Evolutionary conservation across 1,140 invertebrate species (phyloP), one percentile per base, ranked within the genome.

Genomic region (Trachelipus rathkii): DNA sequence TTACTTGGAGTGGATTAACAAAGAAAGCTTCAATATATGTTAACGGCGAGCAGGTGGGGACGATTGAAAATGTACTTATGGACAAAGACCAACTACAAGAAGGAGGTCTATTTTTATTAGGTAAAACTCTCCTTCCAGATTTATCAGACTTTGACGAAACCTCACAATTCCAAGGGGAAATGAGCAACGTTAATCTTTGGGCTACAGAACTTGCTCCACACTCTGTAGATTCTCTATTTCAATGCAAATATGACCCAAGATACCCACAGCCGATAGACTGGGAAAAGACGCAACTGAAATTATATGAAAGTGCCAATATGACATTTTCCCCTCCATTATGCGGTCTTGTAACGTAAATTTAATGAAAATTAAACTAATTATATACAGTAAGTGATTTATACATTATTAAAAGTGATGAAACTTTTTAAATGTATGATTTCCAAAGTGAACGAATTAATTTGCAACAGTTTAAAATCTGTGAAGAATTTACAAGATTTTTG

Each of bases 141-240:
- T 73, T 81, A 24, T 78, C 80, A 13, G 77, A 45, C 78, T 81
- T 71, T 33, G 80, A 81, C 66, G 71, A 73, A 10, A 79, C 80
- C n/a, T 81, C 80, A 60, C 77, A 79, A 45, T 75, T 81, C 44
- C 44, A 69, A 11, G 80, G 80, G n/a, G 80, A 81, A 45, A 77
- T 81, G n/a, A 79, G 75, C 13, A 74, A 79, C 23, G 71, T 81
- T 4, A 78, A 77, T 44, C 66, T 81, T 15, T 81, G 80, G n/a
- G 45, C 60, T 24, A 19, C 46, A 8, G 53, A 24, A n/a, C 73
- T 81, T 10, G 44, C 66, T 13, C 68, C n/a, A n/a, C 45, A 66
- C 11, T 66, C 66, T 21, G 66, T 81, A 9, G 45, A 46, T 7
- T 71, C 44, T 43, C 15, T 81, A 15, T 79, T 78, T 71, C 44